These are phyloP conservation scores for Nannobrachium achirus DNA, from an alignment of 2,113 vertebrate genomes.

Conservation along the genomic window DNA sequence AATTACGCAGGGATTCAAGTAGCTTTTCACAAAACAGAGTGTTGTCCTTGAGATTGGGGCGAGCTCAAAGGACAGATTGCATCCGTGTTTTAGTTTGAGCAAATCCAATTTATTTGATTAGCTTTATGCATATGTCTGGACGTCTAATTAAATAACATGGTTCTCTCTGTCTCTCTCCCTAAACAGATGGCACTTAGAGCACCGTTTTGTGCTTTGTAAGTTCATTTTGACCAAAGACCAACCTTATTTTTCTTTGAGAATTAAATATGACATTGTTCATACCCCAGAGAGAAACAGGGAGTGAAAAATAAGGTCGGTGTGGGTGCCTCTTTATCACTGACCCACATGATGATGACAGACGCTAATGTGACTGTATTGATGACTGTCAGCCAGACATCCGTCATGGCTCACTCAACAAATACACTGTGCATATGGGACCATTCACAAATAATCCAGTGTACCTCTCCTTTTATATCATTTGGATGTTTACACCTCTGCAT, in stretches of 20 bases:
- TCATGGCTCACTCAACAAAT: conserved; percentile 5
- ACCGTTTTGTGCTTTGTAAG: not conserved
- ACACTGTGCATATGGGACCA: not conserved
- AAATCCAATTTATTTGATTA: conserved; percentile 91
- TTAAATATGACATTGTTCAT: not conserved
- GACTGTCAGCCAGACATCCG: conserved; percentile 9
- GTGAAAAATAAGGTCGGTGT: not conserved
- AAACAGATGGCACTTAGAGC: too few relatives aligned
- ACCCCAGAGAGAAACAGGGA: not conserved
- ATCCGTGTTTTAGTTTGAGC: conserved; percentile 87
- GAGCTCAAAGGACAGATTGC: conserved; percentile 91
- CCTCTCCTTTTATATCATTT: too few relatives aligned
- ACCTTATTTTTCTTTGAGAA: not conserved
- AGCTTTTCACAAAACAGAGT: conserved; percentile 89
- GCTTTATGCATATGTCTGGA: conserved; percentile 85
- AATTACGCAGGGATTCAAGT: conserved; percentile 95
- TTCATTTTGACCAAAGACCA: too few relatives aligned
- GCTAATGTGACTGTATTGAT: conserved; percentile 12
- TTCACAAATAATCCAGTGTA: not conserved
- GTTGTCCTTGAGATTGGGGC: conserved; percentile 90
- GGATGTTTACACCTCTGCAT: too few relatives aligned
- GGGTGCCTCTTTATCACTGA: conserved; percentile 6
- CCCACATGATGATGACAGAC: not conserved
- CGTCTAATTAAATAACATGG: conserved; percentile 12
- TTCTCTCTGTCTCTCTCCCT: too few relatives aligned